Conservation (phyloP, 2,113 vertebrate species). For the Tragelaphus scriptus region DNA sequence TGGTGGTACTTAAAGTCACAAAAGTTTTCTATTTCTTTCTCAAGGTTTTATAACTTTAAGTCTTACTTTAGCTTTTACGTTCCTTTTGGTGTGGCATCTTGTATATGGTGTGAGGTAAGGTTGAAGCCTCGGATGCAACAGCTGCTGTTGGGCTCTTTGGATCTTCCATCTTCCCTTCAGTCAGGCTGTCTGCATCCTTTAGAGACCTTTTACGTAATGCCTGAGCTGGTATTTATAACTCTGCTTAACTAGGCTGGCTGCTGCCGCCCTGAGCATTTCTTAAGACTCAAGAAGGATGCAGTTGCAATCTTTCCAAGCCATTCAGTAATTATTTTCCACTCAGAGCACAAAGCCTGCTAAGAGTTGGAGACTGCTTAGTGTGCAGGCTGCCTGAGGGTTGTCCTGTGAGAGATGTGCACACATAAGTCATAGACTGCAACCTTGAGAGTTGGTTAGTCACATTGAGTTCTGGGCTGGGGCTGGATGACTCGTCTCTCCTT, state of each 20-base stretch:
- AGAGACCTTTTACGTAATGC: slow-evolving; percentile 47
- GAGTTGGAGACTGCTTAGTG: neutral
- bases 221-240: slow-evolving; percentile 55
- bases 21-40: neutral
- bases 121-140: neutral
- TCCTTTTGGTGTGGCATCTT: neutral
- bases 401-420: neutral
- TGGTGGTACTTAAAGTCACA: neutral
- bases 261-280: slow-evolving; percentile 53
- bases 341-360: neutral
- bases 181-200: slow-evolving; percentile 26
- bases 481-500: neutral
- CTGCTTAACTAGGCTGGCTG: slow-evolving; percentile 47
- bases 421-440: neutral
- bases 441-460: neutral
- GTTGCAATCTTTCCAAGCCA: slow-evolving; percentile 38
- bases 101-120: neutral
- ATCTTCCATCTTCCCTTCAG: neutral
- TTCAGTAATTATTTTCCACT: slow-evolving; percentile 23
- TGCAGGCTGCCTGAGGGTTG: neutral
- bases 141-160: neutral
- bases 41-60: neutral
- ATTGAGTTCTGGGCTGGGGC: neutral
- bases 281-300: slow-evolving; percentile 17
- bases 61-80: neutral